A percentile compares a stretch with the other conserved stretches of the same genome.
These are phyloP conservation scores for Sebastes minor DNA, from an alignment of 2,797 vertebrate genomes.

Conservation along the genomic window DNA sequence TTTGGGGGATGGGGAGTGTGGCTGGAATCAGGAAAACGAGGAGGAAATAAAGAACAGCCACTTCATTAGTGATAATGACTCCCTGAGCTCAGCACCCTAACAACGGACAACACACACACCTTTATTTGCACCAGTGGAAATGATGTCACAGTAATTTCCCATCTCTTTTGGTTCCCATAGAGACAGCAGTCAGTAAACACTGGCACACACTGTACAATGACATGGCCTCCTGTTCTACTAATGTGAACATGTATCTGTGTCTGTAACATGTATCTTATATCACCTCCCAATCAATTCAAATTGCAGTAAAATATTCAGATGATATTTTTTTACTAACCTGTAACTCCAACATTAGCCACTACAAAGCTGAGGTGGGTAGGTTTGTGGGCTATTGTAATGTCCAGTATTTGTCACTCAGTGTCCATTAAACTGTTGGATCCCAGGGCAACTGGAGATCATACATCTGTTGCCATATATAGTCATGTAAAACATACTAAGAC, in stretches of 20 bases:
- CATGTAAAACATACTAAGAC: background rate
- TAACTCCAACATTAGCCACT: background rate
- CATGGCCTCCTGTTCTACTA: background rate
- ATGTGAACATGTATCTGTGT: background rate
- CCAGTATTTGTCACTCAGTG: background rate
- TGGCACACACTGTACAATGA: background rate
- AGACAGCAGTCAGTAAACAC: constrained; percentile 77
- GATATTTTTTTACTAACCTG: too few relatives aligned
- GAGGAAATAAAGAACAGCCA: constrained; percentile 18
- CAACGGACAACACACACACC: constrained; percentile 50
- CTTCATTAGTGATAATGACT: constrained; percentile 79
- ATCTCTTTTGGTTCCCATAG: constrained; percentile 80
- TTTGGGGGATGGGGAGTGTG: background rate
- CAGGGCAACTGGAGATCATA: background rate
- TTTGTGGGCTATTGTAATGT: background rate
- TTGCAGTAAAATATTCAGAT: too few relatives aligned
- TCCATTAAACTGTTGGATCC: background rate
- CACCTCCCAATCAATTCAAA: too few relatives aligned
- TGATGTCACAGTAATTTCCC: constrained; percentile 69
- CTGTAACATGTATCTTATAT: too few relatives aligned
- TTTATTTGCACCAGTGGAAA: constrained; percentile 55
- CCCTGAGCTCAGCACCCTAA: constrained; percentile 51
- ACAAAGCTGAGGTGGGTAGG: background rate
- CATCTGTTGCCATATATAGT: background rate
- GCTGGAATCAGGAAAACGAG: background rate